Percentiles rank a stretch among this genome's conserved stretches.
Evolutionary conservation across 2,113 vertebrate species (phyloP).

Genomic region (Cavia aperea): DNA sequence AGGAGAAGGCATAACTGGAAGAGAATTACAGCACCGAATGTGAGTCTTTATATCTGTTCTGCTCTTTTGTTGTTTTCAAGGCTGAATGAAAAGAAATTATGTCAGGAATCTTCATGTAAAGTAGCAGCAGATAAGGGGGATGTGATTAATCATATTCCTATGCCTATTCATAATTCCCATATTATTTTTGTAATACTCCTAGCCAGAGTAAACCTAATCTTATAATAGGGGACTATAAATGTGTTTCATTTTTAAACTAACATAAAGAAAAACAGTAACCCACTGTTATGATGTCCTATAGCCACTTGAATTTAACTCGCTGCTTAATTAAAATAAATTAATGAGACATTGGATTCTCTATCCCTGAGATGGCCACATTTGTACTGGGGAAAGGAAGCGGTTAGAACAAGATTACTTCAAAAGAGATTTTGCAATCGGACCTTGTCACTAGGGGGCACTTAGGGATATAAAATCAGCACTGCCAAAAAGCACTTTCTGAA

Average conservation of each 20-base stretch:
- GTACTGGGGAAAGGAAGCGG: slow-evolving; percentile 6
- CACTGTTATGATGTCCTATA: neutral
- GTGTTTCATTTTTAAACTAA: slow-evolving; percentile 44
- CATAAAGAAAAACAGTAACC: slow-evolving; percentile 14
- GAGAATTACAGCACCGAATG: neutral
- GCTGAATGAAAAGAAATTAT: neutral
- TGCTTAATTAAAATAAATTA: slow-evolving; percentile 46
- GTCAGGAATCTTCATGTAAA: neutral
- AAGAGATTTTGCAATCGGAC: slow-evolving; percentile 59
- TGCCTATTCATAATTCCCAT: neutral
- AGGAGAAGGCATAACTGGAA: neutral
- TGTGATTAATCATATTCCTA: neutral
- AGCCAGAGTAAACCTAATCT: neutral
- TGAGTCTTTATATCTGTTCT: neutral
- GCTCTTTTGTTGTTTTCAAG: neutral
- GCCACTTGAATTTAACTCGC: neutral
- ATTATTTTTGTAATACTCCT: neutral
- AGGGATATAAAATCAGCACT: slow-evolving; percentile 70
- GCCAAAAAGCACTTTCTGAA: slow-evolving; percentile 24
- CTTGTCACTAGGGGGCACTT: slow-evolving; percentile 82
- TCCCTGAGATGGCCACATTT: slow-evolving; percentile 1
- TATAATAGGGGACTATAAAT: neutral
- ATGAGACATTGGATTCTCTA: neutral
- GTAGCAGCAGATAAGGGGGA: neutral
- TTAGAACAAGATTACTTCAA: slow-evolving; percentile 24